phyloP scores from a whole-genome alignment of 2,888 invertebrate species.

The Acleris laterana region DNA sequence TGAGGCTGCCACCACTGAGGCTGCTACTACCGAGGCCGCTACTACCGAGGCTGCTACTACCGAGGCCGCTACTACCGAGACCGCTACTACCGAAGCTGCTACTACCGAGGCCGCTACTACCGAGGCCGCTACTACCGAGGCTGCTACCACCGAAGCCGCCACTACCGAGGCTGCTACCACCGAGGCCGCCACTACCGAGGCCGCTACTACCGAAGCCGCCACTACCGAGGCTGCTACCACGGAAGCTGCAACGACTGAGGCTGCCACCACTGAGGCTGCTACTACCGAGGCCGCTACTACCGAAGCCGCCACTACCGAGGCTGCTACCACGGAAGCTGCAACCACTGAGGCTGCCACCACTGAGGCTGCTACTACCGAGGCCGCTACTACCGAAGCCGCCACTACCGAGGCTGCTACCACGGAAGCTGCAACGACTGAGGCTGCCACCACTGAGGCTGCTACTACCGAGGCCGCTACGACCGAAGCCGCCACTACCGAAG shows the following conservation, averaged over 20 bases:
- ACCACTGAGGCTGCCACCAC: constrained; percentile 3
- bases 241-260: constrained; percentile 15
- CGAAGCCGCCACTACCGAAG: neutral
- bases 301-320: neutral
- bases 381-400: neutral
- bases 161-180: constrained; percentile 7
- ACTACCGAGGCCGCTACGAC: constrained; percentile 3
- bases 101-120: constrained; percentile 12
- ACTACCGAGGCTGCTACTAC: constrained; percentile 8
- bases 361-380: neutral
- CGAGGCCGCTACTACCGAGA: constrained; percentile 3
- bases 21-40: neutral
- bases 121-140: constrained; percentile 2
- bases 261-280: neutral
- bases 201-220: constrained; percentile 1
- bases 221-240: neutral
- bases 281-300: neutral
- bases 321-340: neutral
- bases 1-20: constrained; percentile 4
- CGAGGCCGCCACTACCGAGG: constrained; percentile 7
- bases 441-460: constrained; percentile 1
- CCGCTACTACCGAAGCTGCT: neutral
- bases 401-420: constrained; percentile 11
- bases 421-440: neutral
- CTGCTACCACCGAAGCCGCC: neutral